Percentiles rank a stretch among this genome's conserved stretches.
Evolutionary conservation across 2,113 vertebrate genomes (phyloP).

Genomic region (Calyptommatus sinebrachiatus): DNA sequence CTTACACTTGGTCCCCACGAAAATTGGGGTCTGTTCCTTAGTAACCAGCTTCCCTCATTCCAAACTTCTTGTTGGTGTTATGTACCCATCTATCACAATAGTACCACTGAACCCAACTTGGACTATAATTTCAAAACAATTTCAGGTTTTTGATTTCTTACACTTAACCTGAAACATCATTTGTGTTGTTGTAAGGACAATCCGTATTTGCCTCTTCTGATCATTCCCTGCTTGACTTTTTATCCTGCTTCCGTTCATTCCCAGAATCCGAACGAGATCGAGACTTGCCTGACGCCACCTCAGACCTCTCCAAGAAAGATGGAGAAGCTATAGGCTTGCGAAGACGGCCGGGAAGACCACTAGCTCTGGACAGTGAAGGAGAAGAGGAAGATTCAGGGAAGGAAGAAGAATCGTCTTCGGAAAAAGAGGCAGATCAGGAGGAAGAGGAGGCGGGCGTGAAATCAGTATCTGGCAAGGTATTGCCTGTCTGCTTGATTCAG

Average conservation of each 20-base stretch:
- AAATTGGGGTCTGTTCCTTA: no score
- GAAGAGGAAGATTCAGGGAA: slow-evolving; percentile 89
- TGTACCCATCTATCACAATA: no score
- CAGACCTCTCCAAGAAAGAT: slow-evolving; percentile 83
- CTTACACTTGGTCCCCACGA: no score
- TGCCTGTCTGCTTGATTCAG: slow-evolving; percentile 3
- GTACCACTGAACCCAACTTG: no score
- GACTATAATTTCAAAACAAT: no score
- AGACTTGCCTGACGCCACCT: slow-evolving; percentile 72
- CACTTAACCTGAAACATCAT: no score
- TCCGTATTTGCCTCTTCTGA: not conserved
- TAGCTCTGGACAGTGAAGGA: slow-evolving; percentile 94
- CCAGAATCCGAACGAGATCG: slow-evolving; percentile 76
- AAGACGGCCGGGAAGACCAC: slow-evolving; percentile 80
- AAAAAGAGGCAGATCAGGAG: slow-evolving; percentile 83
- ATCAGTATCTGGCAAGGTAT: slow-evolving; percentile 75
- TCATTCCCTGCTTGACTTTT: not conserved
- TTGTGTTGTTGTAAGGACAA: not conserved
- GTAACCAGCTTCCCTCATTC: no score
- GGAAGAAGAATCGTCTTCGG: slow-evolving; percentile 75
- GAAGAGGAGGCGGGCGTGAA: slow-evolving; percentile 64
- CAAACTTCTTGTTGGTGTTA: no score
- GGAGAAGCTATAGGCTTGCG: slow-evolving; percentile 73
- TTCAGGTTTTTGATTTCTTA: no score
- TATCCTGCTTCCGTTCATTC: not conserved